phyloP scores from a whole-genome alignment of 1,140 invertebrate species.

The Chlorops oryzae region DNA sequence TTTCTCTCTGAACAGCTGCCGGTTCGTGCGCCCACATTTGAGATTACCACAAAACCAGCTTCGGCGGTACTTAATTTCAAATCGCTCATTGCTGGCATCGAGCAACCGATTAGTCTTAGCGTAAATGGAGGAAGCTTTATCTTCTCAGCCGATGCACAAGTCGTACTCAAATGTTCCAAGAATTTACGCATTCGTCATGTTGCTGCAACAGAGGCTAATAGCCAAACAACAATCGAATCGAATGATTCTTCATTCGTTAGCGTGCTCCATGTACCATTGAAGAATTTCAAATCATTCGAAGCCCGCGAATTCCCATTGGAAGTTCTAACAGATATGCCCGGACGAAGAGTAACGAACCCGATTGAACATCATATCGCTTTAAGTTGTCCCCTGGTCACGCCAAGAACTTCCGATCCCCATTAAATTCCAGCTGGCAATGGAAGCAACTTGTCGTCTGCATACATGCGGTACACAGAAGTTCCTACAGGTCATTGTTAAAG shows the following conservation, averaged over 20 bases:
- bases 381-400: conserved; percentile 67
- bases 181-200: conserved; percentile 51
- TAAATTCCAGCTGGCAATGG: conserved; percentile 75
- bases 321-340: conserved; percentile 65
- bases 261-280: conserved; percentile 58
- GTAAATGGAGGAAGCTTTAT: conserved; percentile 63
- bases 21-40: conserved; percentile 41
- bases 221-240: not conserved
- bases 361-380: conserved; percentile 53
- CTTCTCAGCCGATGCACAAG: conserved; percentile 50
- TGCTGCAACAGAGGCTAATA: conserved; percentile 1
- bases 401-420: conserved; percentile 63
- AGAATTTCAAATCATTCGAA: conserved; percentile 63
- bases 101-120: conserved; percentile 62
- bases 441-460: conserved; percentile 69
- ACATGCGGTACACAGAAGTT: conserved; percentile 78
- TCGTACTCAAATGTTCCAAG: conserved; percentile 55
- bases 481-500: conserved; percentile 68
- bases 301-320: conserved; percentile 57
- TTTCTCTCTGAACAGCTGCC: conserved; percentile 55
- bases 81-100: conserved; percentile 63
- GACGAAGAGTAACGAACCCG: conserved; percentile 54
- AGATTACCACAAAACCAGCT: conserved; percentile 50
- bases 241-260: conserved; percentile 48
- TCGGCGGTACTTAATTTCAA: conserved; percentile 47